phyloP scores from a whole-genome alignment of 2,797 vertebrate species.

The Pangasius sanitwongsei region DNA sequence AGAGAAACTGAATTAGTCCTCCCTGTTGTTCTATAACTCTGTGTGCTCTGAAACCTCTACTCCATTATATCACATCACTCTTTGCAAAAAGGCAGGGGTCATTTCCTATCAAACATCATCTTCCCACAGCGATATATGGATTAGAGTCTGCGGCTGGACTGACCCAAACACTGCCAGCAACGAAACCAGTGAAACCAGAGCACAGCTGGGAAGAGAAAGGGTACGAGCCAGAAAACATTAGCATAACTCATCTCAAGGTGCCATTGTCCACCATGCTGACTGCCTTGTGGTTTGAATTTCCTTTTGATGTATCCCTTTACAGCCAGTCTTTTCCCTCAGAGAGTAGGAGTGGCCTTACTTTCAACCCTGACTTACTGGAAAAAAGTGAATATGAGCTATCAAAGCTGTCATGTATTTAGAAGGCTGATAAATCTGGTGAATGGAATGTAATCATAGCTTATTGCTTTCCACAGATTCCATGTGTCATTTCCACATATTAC shows the following conservation, averaged over 20 bases:
- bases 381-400: slow-evolving; percentile 52
- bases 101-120: slow-evolving; percentile 53
- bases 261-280: slow-evolving; percentile 41
- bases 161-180: slow-evolving; percentile 10
- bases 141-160: slow-evolving; percentile 25
- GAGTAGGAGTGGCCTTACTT: slow-evolving; percentile 34
- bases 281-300: slow-evolving; percentile 51
- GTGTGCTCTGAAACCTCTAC: slow-evolving; percentile 17
- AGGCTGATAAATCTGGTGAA: slow-evolving; percentile 28
- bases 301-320: slow-evolving; percentile 52
- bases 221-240: slow-evolving; percentile 18
- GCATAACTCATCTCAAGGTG: slow-evolving; percentile 54
- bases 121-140: slow-evolving; percentile 11
- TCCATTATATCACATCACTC: slow-evolving; percentile 68
- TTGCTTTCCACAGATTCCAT: background rate
- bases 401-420: slow-evolving; percentile 40
- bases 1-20: background rate
- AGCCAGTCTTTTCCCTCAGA: slow-evolving; percentile 10
- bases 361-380: slow-evolving; percentile 56
- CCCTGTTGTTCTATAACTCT: slow-evolving; percentile 61
- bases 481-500: background rate
- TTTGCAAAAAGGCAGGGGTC: slow-evolving; percentile 66
- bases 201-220: slow-evolving; percentile 2
- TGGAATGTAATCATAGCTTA: background rate
- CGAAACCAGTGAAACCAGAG: slow-evolving; percentile 36